A percentile compares a stretch with the other conserved stretches of the same genome.
Conservation (phyloP, 2,113 vertebrate genomes). For the Struthidea cinerea region DNA sequence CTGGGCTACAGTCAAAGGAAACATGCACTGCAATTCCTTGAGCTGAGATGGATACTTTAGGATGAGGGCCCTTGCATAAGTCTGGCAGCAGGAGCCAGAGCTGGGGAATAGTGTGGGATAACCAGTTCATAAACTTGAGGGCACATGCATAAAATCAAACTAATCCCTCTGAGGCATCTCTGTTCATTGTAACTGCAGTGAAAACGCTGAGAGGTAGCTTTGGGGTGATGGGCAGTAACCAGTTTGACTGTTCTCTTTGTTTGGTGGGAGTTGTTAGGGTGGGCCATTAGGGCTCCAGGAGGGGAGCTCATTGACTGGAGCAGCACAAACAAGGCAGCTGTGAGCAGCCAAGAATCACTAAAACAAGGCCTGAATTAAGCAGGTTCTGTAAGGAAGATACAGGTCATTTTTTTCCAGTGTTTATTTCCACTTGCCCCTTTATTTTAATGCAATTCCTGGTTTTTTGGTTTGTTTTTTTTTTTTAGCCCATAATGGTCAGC, state of each 20-base stretch:
- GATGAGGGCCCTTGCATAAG: fast-evolving
- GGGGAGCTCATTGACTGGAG: background rate
- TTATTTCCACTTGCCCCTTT: background rate
- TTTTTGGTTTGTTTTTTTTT: background rate
- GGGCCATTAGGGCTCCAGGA: background rate
- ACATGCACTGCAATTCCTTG: background rate
- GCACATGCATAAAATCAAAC: fast-evolving
- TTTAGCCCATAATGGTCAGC: background rate
- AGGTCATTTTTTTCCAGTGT: background rate
- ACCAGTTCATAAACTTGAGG: background rate
- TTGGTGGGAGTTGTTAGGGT: background rate
- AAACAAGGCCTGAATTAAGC: background rate
- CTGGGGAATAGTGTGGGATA: background rate
- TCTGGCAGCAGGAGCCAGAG: background rate
- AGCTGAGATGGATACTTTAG: background rate
- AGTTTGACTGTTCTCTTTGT: background rate
- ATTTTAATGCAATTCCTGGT: background rate
- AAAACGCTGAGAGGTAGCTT: background rate
- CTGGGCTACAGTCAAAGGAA: background rate
- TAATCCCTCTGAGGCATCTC: background rate
- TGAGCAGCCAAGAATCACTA: background rate
- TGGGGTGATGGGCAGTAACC: background rate
- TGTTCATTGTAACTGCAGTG: background rate
- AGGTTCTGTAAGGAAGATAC: background rate
- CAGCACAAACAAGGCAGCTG: too few relatives aligned